These are phyloP conservation scores for Cybosia mesomella DNA, from an alignment of 2,888 invertebrate genomes.

Conservation along the genomic window DNA sequence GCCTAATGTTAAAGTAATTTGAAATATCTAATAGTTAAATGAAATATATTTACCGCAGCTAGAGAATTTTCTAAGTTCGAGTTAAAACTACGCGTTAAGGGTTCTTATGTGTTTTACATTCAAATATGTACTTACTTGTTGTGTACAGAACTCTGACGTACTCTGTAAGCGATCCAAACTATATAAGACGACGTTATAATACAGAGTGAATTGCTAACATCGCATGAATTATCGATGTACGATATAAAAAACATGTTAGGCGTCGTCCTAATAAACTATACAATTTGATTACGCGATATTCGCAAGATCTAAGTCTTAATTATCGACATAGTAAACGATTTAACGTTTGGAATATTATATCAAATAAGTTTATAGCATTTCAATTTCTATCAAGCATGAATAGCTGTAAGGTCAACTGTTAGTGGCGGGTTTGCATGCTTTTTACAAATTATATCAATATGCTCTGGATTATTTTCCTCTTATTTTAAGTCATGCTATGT, in stretches of 20 bases:
- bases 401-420: neutral
- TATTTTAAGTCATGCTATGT: neutral
- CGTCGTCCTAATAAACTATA: neutral
- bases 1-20: slow-evolving; percentile 56
- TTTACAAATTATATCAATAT: neutral
- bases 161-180: slow-evolving; percentile 14
- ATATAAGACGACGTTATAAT: neutral
- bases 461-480: neutral
- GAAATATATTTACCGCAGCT: slow-evolving; percentile 45
- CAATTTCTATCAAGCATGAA: neutral
- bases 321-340: too few species aligned
- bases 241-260: slow-evolving; percentile 1
- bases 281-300: neutral
- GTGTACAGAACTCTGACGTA: slow-evolving; percentile 15
- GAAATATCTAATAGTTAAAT: slow-evolving; percentile 61
- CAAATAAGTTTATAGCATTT: neutral
- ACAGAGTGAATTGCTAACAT: too few species aligned
- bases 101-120: slow-evolving; percentile 52
- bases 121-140: slow-evolving; percentile 31
- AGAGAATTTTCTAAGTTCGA: slow-evolving; percentile 24
- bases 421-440: neutral
- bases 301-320: neutral
- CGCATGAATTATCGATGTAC: neutral
- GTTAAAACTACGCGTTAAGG: slow-evolving; percentile 10
- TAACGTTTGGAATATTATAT: neutral